Conservation (phyloP, 2,888 invertebrate species). For the Drosophila borealis region DNA sequence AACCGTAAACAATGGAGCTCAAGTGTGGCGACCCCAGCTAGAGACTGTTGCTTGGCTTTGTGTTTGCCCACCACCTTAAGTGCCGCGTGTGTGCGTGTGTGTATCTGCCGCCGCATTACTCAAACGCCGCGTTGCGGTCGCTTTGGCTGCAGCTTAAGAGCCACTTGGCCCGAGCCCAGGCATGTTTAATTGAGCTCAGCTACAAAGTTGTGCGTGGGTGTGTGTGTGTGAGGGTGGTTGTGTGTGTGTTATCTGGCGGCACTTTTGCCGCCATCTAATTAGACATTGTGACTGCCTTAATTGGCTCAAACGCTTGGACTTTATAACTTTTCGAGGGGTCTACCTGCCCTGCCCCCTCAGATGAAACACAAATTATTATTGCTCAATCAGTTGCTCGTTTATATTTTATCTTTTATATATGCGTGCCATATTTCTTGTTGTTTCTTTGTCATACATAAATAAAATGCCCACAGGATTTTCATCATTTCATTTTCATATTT, state of each 20-base stretch:
- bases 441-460: slow-evolving; percentile 51
- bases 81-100: slow-evolving; percentile 4
- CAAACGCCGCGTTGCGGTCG: slow-evolving; percentile 63
- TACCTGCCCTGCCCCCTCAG: slow-evolving; percentile 27
- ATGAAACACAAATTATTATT: slow-evolving; percentile 63
- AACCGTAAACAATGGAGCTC: slow-evolving; percentile 64
- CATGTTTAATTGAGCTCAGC: slow-evolving; percentile 63
- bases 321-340: slow-evolving; percentile 61
- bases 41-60: slow-evolving; percentile 47
- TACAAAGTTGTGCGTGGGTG: slow-evolving; percentile 30
- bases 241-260: slow-evolving; percentile 65
- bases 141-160: slow-evolving; percentile 52
- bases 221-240: slow-evolving; percentile 30
- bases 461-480: slow-evolving; percentile 55
- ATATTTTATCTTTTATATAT: slow-evolving; percentile 6
- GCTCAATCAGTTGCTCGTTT: slow-evolving; percentile 39
- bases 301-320: slow-evolving; percentile 67
- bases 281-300: slow-evolving; percentile 72
- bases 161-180: slow-evolving; percentile 54
- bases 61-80: slow-evolving; percentile 27
- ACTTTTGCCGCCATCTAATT: slow-evolving; percentile 75
- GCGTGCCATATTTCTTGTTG: neutral
- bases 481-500: slow-evolving; percentile 36
- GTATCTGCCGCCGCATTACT: slow-evolving; percentile 54
- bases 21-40: slow-evolving; percentile 39